Conservation (phyloP, 2,113 vertebrate genomes). For the Heterocephalus glaber region DNA sequence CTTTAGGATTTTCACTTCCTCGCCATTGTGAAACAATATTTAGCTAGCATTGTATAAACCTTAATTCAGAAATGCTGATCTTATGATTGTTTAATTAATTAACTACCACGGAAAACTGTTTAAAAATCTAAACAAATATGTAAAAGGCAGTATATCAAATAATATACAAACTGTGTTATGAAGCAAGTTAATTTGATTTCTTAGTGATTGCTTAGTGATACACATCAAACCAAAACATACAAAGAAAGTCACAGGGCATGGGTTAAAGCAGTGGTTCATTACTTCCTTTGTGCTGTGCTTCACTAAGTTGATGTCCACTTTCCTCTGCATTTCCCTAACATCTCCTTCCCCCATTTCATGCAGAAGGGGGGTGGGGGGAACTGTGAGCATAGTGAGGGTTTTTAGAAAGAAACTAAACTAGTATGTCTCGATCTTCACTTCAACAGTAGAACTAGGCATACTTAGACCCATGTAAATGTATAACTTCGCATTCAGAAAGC, state of each 20-base stretch:
- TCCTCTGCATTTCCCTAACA: too few species aligned
- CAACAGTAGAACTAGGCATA: not conserved
- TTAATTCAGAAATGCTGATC: not conserved
- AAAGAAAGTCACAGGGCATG: rapidly evolving
- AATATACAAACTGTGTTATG: not conserved
- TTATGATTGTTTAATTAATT: not conserved
- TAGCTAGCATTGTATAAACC: not conserved
- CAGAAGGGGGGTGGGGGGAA: rapidly evolving
- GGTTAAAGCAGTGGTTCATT: too few species aligned
- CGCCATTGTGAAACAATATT: not conserved
- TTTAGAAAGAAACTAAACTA: not conserved
- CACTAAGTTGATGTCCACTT: not conserved
- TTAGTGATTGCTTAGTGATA: not conserved
- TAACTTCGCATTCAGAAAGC: not conserved
- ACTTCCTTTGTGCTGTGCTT: not conserved
- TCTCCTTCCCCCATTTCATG: not conserved
- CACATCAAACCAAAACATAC: not conserved
- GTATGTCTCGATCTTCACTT: not conserved
- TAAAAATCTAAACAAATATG: not conserved
- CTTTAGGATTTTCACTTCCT: not conserved
- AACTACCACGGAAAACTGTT: not conserved
- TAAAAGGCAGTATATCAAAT: not conserved
- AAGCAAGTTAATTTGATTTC: not conserved
- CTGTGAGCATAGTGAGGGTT: not conserved
- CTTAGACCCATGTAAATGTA: not conserved